Base-by-base conservation (phyloP, 2,113 vertebrate species). In the Lasiurus cinereus region DNA sequence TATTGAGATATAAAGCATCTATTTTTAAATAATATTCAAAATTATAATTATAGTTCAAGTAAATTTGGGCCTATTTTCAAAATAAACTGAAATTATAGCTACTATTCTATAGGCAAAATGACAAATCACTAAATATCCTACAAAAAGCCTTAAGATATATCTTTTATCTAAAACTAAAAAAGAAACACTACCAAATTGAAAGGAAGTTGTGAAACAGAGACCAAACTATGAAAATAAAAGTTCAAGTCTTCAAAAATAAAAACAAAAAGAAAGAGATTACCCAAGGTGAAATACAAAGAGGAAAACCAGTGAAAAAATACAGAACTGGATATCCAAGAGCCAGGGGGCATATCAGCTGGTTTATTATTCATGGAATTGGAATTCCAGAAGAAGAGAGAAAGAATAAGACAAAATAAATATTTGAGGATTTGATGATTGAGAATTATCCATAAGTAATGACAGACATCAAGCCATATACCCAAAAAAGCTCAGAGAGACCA, bases 1-100 rank as follows among this genome's bases (percentile, higher is more conserved):
- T 83, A 87, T 13, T 91, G 78, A 66, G 27, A 83, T 31, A 77
- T 24, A 83, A 87, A 56, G 24, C 15, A 62, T 31, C 22, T 74
- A 86, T 62, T 90, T 86, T 87, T 24, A 92, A 89, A 78, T 7
- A 83, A 69, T 24, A 22, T 66, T 95, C 31, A 95, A 93, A 92
- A 90, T 66, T 80, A 80, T 54, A 46, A 83, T 50, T 90, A 88
- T 29, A 64, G 43, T 54, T 95, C 48, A 86, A 31, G 52, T 39
- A 87, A 80, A 88, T 43, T 33, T 77, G 39, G 43, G 66, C 1
- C 36, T 77, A 48, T 67, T 97, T 69, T 92, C 21, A 83, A 86
- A 72, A 83, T 80, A 78, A 74, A 80, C 31, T 54, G 29, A 67
- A 62, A 84, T 19, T 39, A 90, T 52, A 29, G 46, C 64, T 83